phyloP scores from a whole-genome alignment of 2,797 vertebrate genomes.

The Australoheros facetus region DNA sequence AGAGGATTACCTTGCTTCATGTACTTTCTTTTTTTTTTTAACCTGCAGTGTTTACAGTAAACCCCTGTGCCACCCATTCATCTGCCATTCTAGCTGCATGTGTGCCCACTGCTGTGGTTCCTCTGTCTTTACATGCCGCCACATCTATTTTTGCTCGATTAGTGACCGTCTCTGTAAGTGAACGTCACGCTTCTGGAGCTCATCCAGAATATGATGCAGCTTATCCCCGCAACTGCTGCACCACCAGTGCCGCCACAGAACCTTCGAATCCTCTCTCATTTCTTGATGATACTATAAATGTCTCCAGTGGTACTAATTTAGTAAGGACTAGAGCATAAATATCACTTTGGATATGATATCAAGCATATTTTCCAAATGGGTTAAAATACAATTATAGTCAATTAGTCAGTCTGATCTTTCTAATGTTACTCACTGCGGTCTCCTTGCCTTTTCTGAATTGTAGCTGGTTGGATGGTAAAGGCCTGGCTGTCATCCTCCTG shows the following conservation, averaged over 20 bases:
- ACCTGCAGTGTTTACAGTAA: neutral
- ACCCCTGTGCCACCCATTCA: neutral
- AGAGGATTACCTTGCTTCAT: neutral
- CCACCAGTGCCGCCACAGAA: neutral
- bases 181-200: neutral
- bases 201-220: neutral
- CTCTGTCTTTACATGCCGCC: neutral
- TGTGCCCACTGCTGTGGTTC: neutral
- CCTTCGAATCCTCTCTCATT: neutral
- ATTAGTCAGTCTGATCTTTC: slow-evolving; percentile 23
- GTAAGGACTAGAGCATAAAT: neutral
- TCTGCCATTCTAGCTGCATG: neutral
- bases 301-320: neutral
- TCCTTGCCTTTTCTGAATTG: slow-evolving; percentile 42
- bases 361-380: slow-evolving; percentile 27
- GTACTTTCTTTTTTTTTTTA: neutral
- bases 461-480: slow-evolving; percentile 31
- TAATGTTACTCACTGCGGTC: slow-evolving; percentile 49
- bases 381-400: slow-evolving; percentile 24
- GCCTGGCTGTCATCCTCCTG: slow-evolving; percentile 52
- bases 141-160: neutral
- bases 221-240: neutral
- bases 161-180: neutral
- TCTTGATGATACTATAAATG: neutral
- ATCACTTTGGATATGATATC: slow-evolving; percentile 1